Evolutionary conservation across 2,888 invertebrate genomes (phyloP), one percentile per base, ranked within the genome.

Genomic region (Lochmaea capreae): DNA sequence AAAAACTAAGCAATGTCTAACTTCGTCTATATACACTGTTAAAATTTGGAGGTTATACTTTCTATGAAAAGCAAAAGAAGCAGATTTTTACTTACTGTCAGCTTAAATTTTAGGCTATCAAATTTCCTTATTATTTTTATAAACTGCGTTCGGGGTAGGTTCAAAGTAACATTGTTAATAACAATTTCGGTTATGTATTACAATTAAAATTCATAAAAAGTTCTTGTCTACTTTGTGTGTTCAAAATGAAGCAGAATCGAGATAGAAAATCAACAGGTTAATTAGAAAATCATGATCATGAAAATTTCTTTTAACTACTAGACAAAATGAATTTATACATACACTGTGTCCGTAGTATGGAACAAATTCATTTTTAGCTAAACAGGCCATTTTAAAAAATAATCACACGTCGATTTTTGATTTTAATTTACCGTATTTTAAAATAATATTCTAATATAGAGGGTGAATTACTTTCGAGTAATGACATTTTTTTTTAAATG

Each of bases 1-100:
- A 63, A 70, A 70, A 63, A 54, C 52, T 42, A 18, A 52, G 22
- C 61, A 43, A 63, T 61, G 39, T 26, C 16, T 49, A 59, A 43
- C 14, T 49, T 26, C 18, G 49, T 69, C 5, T 26, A 11, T 22
- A 22, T 43, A 70, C 61, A 61, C 61, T 61, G 39, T 39, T n/a
- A 61, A 61, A 61, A 61, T 3, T 33, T 57, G 0, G 9, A 6
- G 2, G 18, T 57, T 10, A 22, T 52, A n/a, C 6, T 6, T 52
- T 52, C 16, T 52, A 8, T 33, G 8, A 33, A 33, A 5, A 33
- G 33, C 33, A 33, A 33, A 33, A 33, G 33, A 3, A 33, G 33
- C 33, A 33, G 8, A 33, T 33, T 33, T 8, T 33, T 5, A 26
- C 3, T 11, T 6, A 4, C 2, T 6, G 14, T 46, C 3, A 14